Conservation (phyloP, 2,113 vertebrate species). For the Mus musculus region DNA sequence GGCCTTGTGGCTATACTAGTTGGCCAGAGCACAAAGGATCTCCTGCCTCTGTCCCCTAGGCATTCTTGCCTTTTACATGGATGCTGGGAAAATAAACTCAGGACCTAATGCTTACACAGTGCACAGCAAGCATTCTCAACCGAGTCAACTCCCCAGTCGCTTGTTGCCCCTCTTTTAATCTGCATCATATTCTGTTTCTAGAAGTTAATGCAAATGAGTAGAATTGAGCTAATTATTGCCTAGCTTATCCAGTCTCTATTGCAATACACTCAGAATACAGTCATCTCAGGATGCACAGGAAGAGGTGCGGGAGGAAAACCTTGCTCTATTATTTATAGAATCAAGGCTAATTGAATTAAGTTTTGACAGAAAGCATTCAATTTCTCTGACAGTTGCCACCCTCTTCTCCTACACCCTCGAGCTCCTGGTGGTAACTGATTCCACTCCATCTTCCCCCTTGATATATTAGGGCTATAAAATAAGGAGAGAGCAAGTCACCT, state of each 20-base stretch:
- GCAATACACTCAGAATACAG: background rate
- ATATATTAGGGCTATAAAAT: constrained; percentile 91
- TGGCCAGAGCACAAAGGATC: background rate
- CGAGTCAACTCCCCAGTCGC: background rate
- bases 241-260: constrained; percentile 74
- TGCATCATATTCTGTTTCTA: constrained; percentile 2
- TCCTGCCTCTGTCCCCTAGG: background rate
- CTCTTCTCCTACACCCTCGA: constrained; percentile 79
- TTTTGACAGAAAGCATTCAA: constrained; percentile 89
- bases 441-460: constrained; percentile 82
- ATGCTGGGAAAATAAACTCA: background rate
- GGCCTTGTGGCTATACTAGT: background rate
- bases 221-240: constrained; percentile 78
- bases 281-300: constrained; percentile 72
- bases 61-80: background rate
- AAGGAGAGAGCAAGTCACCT: constrained; percentile 93
- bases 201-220: constrained; percentile 76
- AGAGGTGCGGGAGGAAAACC: background rate
- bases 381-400: constrained; percentile 88
- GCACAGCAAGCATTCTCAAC: background rate
- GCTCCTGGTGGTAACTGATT: constrained; percentile 79
- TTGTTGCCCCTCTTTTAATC: background rate
- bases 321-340: constrained; percentile 84
- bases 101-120: background rate
- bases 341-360: constrained; percentile 91